Evolutionary conservation across 2,113 vertebrate genomes (phyloP).

Genomic region (Corythaixoides concolor): DNA sequence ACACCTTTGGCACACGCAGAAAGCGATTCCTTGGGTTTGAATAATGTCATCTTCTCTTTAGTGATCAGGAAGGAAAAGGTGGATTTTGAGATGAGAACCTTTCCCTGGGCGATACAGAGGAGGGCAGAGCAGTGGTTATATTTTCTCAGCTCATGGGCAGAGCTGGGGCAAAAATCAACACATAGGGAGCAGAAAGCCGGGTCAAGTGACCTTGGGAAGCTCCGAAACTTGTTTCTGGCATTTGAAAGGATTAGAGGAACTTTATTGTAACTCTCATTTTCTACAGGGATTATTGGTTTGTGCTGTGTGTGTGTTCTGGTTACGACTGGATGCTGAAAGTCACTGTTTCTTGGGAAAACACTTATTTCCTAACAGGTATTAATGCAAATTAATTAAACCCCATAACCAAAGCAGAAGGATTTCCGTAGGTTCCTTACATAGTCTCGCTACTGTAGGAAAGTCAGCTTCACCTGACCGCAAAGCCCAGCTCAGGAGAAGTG

Average conservation of each 20-base stretch:
- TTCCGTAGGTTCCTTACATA: not conserved
- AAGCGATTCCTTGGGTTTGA: not conserved
- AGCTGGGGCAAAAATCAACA: not conserved
- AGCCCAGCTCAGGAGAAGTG: not conserved
- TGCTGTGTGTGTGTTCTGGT: not conserved
- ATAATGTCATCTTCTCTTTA: not conserved
- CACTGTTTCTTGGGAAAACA: not conserved
- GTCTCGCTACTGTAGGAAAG: not conserved
- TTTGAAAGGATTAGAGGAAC: not conserved
- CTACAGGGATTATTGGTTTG: not conserved
- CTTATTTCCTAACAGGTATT: not conserved
- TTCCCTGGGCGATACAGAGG: not conserved
- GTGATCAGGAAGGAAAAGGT: not conserved
- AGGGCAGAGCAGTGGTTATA: not conserved
- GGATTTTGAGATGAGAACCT: not conserved
- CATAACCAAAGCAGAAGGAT: not conserved
- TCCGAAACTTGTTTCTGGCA: not conserved
- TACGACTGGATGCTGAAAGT: rapidly evolving
- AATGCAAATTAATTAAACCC: not conserved
- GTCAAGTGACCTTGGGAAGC: not conserved
- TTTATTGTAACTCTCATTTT: not conserved
- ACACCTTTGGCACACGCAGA: not conserved
- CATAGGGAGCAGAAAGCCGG: not conserved
- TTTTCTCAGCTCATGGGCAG: not conserved
- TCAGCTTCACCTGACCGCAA: not conserved